These are phyloP conservation scores for Ceratitis capitata DNA, from an alignment of 1,140 invertebrate species.

Conservation along the genomic window DNA sequence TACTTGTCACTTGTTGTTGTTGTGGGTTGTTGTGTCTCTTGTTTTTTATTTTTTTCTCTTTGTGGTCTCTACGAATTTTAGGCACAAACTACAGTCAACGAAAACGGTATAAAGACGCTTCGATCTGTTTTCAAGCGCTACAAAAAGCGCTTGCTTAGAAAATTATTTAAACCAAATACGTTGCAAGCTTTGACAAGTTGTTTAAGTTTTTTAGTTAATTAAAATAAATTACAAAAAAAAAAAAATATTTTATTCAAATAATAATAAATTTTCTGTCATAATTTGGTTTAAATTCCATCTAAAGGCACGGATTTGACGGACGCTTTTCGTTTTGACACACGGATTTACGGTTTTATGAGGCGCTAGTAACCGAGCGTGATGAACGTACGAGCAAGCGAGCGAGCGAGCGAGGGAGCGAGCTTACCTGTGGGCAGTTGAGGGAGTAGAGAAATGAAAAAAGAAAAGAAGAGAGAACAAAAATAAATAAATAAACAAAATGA, in stretches of 20 bases:
- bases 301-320: constrained; percentile 65
- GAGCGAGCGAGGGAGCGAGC: not conserved
- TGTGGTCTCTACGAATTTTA: constrained; percentile 44
- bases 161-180: constrained; percentile 54
- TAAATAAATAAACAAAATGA: constrained; percentile 5
- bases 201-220: not conserved
- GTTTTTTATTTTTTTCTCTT: not conserved
- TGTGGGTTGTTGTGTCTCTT: not conserved
- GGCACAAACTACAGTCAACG: constrained; percentile 66
- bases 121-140: constrained; percentile 35
- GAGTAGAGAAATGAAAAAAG: constrained; percentile 19
- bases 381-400: constrained; percentile 29
- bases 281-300: constrained; percentile 65
- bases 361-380: constrained; percentile 37
- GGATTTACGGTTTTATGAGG: constrained; percentile 39
- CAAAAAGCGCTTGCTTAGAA: not conserved
- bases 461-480: constrained; percentile 27
- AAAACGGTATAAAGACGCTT: constrained; percentile 65
- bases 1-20: not conserved
- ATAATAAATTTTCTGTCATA: no score
- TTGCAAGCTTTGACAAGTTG: not conserved
- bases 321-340: constrained; percentile 58
- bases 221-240: no score
- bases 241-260: no score
- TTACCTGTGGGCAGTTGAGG: constrained; percentile 2